Evolutionary conservation across 2,888 invertebrate species (phyloP).

Genomic region (Deroplatys truncata): DNA sequence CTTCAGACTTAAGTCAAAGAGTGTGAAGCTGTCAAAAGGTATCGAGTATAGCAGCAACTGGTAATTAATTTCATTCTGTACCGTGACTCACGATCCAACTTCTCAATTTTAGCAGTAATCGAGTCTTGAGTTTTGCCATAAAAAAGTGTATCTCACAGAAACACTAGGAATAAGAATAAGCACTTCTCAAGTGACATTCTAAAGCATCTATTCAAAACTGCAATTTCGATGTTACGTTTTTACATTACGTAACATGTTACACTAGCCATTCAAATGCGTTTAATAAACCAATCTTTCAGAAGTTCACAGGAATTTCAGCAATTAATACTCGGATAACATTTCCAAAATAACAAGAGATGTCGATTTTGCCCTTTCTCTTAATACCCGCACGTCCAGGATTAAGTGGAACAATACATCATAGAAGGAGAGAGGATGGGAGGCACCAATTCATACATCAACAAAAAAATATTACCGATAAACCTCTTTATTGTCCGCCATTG

Average conservation of each 20-base stretch:
- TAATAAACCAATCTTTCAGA: not conserved
- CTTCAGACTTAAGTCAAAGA: not conserved
- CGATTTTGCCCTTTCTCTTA: not conserved
- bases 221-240: not conserved
- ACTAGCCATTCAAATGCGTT: not conserved
- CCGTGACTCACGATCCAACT: not conserved
- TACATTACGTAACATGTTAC: too few species aligned
- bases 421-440: not conserved
- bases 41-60: not conserved
- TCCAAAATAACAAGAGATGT: not conserved
- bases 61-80: not conserved
- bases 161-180: too few species aligned
- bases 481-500: slow-evolving; percentile 1
- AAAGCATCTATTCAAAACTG: not conserved
- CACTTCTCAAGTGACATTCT: too few species aligned
- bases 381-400: not conserved
- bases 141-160: not conserved
- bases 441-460: not conserved
- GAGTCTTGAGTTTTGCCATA: not conserved
- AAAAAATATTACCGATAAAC: slow-evolving; percentile 4
- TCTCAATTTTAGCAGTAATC: not conserved
- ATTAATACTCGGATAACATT: not conserved
- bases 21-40: not conserved
- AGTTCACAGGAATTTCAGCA: not conserved
- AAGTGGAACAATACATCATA: not conserved